Evolutionary conservation across 2,888 invertebrate species (phyloP), one percentile per base, ranked within the genome.

Genomic region (Osedax fenrisi): DNA sequence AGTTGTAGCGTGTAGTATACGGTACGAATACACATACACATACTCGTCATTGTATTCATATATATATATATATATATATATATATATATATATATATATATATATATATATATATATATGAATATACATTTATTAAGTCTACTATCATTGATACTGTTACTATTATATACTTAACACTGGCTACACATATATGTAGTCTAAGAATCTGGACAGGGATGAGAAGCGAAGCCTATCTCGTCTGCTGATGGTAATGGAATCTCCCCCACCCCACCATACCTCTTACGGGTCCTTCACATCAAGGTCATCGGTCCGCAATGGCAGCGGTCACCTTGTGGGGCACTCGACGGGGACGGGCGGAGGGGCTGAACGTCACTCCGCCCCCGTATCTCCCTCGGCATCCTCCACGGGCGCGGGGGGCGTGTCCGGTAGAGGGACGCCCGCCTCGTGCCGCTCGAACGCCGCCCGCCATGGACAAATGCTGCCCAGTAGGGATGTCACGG

Each of bases 151-250:
- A n/a, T n/a, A n/a, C n/a, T n/a, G n/a, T n/a, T n/a, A n/a, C n/a
- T n/a, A n/a, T n/a, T n/a, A n/a, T n/a, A n/a, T n/a, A n/a, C n/a
- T n/a, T n/a, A n/a, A n/a, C n/a, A n/a, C n/a, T n/a, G n/a, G n/a
- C n/a, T n/a, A n/a, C n/a, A n/a, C n/a, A n/a, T n/a, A n/a, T n/a
- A n/a, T 22, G n/a, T 64, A 82, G 82, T 78, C 80, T 2, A 83
- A 82, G 75, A 77, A 80, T 68, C 77, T 80, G 0, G 80, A 80
- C 25, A 78, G 78, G 62, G 81, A 82, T 66, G 82, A 81, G 62
- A 81, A 79, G 70, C 76, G 81, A 2, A 76, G 80, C 24, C 78
- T 83, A 26, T 78, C 81, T 0, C 81, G 81, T 27, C 77, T 82
- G 17, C 77, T 78, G 26, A 74, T 80, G 26, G 75, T 82, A 3